Percentiles rank a stretch among this genome's conserved stretches.
phyloP scores from a whole-genome alignment of 1,140 invertebrate species.

The Oryctes rhinoceros region DNA sequence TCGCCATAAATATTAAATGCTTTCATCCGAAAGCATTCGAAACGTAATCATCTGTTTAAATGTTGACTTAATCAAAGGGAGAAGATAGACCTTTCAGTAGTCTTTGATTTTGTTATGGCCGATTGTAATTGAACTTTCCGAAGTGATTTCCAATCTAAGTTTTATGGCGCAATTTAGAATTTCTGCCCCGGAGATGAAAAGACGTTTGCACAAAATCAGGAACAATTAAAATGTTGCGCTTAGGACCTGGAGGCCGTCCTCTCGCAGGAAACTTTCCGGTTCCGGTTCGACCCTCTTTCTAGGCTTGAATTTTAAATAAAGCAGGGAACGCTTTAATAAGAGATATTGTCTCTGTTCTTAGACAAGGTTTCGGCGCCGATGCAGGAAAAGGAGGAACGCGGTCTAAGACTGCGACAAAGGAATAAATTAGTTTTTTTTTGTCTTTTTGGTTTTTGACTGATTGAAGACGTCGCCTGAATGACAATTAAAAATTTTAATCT shows the following conservation, averaged over 20 bases:
- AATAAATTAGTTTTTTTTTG: constrained; percentile 36
- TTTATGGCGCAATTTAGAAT: constrained; percentile 35
- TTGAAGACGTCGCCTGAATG: constrained; percentile 30
- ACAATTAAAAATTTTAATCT: constrained; percentile 37
- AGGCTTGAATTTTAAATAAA: constrained; percentile 22
- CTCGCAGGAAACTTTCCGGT: constrained; percentile 20
- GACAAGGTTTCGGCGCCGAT: neutral
- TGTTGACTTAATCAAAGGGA: constrained; percentile 28
- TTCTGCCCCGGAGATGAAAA: constrained; percentile 27
- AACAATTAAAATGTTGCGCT: constrained; percentile 32
- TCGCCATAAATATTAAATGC: constrained; percentile 28
- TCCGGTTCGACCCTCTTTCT: constrained; percentile 7
- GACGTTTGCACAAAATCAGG: constrained; percentile 35
- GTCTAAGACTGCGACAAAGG: neutral
- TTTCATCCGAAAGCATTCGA: constrained; percentile 5
- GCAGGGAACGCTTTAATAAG: constrained; percentile 31
- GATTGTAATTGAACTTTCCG: constrained; percentile 37
- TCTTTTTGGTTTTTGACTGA: constrained; percentile 34
- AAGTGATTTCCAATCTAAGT: constrained; percentile 33
- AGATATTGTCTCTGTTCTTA: constrained; percentile 27
- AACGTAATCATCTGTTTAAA: constrained; percentile 31
- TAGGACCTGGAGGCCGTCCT: neutral
- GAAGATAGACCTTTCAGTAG: constrained; percentile 9
- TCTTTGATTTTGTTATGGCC: constrained; percentile 22
- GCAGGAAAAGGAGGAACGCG: neutral